phyloP scores from a whole-genome alignment of 2,888 invertebrate genomes.

The Drosophila prolongata region DNA sequence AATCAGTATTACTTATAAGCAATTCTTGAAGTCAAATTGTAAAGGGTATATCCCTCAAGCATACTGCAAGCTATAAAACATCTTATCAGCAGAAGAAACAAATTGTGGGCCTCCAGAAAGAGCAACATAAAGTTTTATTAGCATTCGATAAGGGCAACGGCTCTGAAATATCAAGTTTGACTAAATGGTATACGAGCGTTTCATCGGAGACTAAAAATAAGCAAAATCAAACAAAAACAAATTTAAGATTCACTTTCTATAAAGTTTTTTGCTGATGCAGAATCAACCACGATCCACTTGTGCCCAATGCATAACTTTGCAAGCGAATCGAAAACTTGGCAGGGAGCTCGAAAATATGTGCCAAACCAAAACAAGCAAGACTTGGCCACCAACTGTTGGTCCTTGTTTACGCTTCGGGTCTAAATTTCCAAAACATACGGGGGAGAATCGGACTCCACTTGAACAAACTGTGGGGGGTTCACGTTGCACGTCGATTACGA shows the following conservation, averaged over 20 bases:
- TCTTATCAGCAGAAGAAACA: constrained; percentile 17
- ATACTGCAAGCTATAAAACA: background rate
- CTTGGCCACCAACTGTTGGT: constrained; percentile 10
- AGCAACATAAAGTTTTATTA: constrained; percentile 9
- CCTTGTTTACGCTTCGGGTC: background rate
- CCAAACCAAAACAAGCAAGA: constrained; percentile 18
- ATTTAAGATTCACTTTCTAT: constrained; percentile 37
- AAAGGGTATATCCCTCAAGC: background rate
- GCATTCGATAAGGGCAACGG: constrained; percentile 12
- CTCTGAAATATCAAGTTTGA: constrained; percentile 19
- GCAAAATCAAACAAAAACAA: constrained; percentile 7
- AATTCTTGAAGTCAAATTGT: background rate
- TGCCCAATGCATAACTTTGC: constrained; percentile 41
- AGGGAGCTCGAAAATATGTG: constrained; percentile 17
- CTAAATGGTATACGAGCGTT: constrained; percentile 2
- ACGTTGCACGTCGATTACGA: constrained; percentile 9
- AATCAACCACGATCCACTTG: constrained; percentile 28
- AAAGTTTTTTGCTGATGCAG: constrained; percentile 11
- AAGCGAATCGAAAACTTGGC: constrained; percentile 35
- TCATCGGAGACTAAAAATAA: constrained; percentile 14
- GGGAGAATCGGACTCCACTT: constrained; percentile 2
- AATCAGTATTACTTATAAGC: no score
- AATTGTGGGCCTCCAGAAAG: constrained; percentile 19
- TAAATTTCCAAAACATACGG: background rate
- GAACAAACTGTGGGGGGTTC: constrained; percentile 2